These are phyloP conservation scores for Melipona beecheii DNA, from an alignment of 2,888 invertebrate species.

Conservation along the genomic window DNA sequence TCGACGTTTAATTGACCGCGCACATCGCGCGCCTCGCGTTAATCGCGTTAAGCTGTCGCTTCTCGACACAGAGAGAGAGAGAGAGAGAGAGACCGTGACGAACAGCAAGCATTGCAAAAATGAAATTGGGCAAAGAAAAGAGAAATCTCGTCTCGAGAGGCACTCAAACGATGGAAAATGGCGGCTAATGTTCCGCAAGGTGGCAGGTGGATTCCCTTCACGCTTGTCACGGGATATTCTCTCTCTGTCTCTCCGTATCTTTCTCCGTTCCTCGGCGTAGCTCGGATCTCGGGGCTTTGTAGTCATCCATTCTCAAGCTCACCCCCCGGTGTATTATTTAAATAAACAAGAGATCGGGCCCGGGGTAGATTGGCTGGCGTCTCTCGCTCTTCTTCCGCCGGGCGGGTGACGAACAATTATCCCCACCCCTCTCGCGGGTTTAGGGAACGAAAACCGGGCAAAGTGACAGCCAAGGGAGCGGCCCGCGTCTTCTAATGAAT, in stretches of 20 bases:
- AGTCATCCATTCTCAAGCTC: slow-evolving; percentile 81
- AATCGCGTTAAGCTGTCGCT: neutral
- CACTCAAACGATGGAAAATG: slow-evolving; percentile 55
- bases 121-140: neutral
- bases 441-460: slow-evolving; percentile 56
- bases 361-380: slow-evolving; percentile 76
- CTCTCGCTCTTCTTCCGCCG: slow-evolving; percentile 39
- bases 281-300: slow-evolving; percentile 80
- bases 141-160: slow-evolving; percentile 4
- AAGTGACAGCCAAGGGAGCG: slow-evolving; percentile 73
- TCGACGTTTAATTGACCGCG: slow-evolving; percentile 4
- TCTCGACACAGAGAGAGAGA: neutral
- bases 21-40: neutral
- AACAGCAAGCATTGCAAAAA: neutral
- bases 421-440: slow-evolving; percentile 70
- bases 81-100: neutral
- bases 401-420: slow-evolving; percentile 83
- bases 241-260: slow-evolving; percentile 28
- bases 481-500: slow-evolving; percentile 81
- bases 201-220: slow-evolving; percentile 72
- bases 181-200: slow-evolving; percentile 64
- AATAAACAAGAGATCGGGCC: slow-evolving; percentile 80
- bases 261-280: slow-evolving; percentile 22
- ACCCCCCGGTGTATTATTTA: slow-evolving; percentile 81
- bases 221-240: slow-evolving; percentile 63